Base-by-base conservation (phyloP, 1,140 invertebrate species). In the Aphelinus atriplicis region DNA sequence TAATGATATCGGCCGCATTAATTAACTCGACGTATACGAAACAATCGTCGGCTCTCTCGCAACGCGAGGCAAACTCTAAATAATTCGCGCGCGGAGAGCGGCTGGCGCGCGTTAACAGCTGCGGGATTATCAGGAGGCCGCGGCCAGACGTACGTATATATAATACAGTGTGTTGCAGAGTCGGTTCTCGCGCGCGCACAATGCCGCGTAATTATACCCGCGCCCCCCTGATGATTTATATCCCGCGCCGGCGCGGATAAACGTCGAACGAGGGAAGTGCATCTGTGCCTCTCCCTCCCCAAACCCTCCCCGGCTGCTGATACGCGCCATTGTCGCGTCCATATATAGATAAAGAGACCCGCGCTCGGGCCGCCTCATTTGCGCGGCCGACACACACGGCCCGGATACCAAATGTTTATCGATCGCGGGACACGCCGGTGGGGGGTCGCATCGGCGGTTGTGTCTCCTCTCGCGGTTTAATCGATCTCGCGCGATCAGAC, bases 381-480 rank as follows among this genome's bases (percentile, higher is more conserved):
- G 26, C 26, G 53, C 48, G 48, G 26, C 26, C 26, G 26, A 26
- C 26, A 26, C 26, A 26, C 26, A 73, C 61, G 60, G 71, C 53
- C 63, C 60, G 62, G 26, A 26, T 53, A 66, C 55, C 42, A 56
- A 65, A 57, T 73, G 71, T 65, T 65, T 64, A 66, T 73, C 71
- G 46, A 63, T 42, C 51, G 7, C 58, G 58, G 9, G 26, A 26
- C 26, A 26, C 26, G 26, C 26, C 26, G 26, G 26, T 26, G 26
- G 26, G 26, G 26, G 26, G 26, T 26, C 26, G 26, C 26, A 26
- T 26, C 26, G n/a, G 46, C 26, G 64, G 64, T 66, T 66, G 56
- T 66, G 51, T 51, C 51, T 26, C 26, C 26, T 26, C 26, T 43
- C 50, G 51, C 47, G 64, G 42, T 66, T 66, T 66, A 66, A 66